A percentile compares a stretch with the other conserved stretches of the same genome.
These are phyloP conservation scores for Apis dorsata DNA, from an alignment of 1,140 invertebrate species.

Conservation along the genomic window DNA sequence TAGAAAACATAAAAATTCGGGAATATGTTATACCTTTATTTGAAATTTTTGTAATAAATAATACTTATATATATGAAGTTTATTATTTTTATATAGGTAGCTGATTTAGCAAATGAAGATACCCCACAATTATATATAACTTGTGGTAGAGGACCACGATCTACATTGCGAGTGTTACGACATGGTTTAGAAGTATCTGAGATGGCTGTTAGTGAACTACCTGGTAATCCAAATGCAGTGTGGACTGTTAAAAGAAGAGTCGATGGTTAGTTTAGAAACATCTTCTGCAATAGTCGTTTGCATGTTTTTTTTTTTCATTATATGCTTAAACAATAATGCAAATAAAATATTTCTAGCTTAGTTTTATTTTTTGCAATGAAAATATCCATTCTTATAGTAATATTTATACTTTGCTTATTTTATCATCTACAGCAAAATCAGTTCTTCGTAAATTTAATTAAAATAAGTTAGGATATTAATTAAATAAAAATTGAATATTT, in stretches of 20 bases:
- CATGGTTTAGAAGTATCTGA: conserved; percentile 99
- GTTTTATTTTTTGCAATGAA: conserved; percentile 25
- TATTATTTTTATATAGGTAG: conserved; percentile 79
- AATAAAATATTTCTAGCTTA: conserved; percentile 13
- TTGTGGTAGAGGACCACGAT: conserved; percentile 96
- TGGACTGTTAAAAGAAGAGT: conserved; percentile 98
- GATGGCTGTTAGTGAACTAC: conserved; percentile 99
- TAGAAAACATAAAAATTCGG: no score
- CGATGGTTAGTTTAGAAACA: conserved; percentile 89
- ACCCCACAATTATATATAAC: conserved; percentile 98
- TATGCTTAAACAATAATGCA: conserved; percentile 1
- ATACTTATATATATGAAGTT: conserved; percentile 1
- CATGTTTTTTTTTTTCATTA: conserved; percentile 44
- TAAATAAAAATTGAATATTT: background rate
- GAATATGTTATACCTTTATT: no score
- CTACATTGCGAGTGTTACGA: conserved; percentile 94
- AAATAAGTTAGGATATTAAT: background rate
- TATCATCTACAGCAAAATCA: background rate
- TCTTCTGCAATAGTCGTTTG: conserved; percentile 41
- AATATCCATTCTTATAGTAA: background rate
- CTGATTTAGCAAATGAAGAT: conserved; percentile 96
- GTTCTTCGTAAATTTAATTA: background rate
- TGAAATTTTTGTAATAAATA: background rate
- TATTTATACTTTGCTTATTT: background rate
- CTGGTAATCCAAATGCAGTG: conserved; percentile 99